phyloP scores from a whole-genome alignment of 2,797 vertebrate genomes.

The Hypotaenidia okinawae region DNA sequence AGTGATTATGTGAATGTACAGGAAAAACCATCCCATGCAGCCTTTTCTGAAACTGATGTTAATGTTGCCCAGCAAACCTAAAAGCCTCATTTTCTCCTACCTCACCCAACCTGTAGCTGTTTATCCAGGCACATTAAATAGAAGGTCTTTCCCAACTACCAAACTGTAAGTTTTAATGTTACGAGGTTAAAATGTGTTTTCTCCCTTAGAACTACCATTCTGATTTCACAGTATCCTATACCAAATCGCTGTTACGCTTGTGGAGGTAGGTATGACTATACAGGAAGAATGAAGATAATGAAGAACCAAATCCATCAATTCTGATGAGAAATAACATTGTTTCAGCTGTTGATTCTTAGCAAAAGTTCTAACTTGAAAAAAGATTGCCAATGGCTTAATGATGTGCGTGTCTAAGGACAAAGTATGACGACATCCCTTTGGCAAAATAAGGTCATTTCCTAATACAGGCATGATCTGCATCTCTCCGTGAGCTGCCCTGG shows the following conservation, averaged over 20 bases:
- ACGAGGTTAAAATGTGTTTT: neutral
- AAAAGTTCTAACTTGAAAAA: neutral
- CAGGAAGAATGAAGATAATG: neutral
- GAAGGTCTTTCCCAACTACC: neutral
- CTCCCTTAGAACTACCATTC: neutral
- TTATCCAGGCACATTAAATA: neutral
- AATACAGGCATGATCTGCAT: neutral
- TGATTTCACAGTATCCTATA: neutral
- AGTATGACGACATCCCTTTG: neutral
- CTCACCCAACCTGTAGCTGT: neutral
- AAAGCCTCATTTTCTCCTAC: neutral
- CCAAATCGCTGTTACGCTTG: neutral
- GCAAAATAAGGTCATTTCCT: neutral
- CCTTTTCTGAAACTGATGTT: neutral
- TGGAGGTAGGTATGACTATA: neutral
- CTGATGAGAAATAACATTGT: neutral
- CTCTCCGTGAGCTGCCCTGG: neutral
- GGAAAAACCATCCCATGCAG: neutral
- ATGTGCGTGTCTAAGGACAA: neutral
- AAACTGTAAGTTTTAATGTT: neutral
- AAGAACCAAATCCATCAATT: neutral
- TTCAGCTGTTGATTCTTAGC: neutral
- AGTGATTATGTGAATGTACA: neutral
- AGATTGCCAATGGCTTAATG: neutral
- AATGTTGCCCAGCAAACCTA: neutral